These are phyloP conservation scores for Podocnemis expansa DNA, from an alignment of 2,113 vertebrate species.

Conservation along the genomic window DNA sequence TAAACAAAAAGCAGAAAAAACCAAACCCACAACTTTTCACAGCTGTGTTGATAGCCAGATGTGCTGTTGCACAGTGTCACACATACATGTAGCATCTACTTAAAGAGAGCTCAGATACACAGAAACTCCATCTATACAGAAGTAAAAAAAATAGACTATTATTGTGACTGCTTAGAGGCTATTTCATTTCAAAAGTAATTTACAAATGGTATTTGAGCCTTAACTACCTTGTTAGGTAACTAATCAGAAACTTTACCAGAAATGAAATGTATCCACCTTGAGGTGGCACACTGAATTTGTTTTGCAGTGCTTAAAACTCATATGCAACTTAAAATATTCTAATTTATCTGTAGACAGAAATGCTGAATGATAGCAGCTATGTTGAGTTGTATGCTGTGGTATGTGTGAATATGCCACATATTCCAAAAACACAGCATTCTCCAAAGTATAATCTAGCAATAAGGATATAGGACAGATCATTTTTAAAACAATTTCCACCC, in stretches of 20 bases:
- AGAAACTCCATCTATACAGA: accelerated
- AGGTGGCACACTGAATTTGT: not conserved
- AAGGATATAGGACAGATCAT: not conserved
- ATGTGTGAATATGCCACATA: not conserved
- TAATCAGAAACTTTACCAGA: not conserved
- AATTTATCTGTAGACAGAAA: not conserved
- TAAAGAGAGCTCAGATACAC: not conserved
- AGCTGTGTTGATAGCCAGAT: constrained; percentile 9
- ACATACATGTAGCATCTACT: not conserved
- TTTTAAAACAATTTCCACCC: not conserved
- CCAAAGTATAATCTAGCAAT: not conserved
- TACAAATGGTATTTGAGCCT: not conserved
- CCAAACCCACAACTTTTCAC: not conserved
- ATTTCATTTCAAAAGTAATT: not conserved
- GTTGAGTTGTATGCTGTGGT: not conserved
- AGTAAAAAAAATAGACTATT: not conserved
- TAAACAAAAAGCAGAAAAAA: not conserved
- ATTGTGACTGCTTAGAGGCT: not conserved
- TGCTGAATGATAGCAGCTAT: not conserved
- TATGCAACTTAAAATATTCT: not conserved
- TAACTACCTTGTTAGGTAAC: not conserved
- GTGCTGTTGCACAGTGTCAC: not conserved
- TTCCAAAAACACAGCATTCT: not conserved
- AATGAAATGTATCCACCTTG: not conserved
- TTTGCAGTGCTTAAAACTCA: not conserved